A percentile compares a stretch with the other conserved stretches of the same genome.
phyloP scores from a whole-genome alignment of 2,888 invertebrate species.

The Phengaris alcon region DNA sequence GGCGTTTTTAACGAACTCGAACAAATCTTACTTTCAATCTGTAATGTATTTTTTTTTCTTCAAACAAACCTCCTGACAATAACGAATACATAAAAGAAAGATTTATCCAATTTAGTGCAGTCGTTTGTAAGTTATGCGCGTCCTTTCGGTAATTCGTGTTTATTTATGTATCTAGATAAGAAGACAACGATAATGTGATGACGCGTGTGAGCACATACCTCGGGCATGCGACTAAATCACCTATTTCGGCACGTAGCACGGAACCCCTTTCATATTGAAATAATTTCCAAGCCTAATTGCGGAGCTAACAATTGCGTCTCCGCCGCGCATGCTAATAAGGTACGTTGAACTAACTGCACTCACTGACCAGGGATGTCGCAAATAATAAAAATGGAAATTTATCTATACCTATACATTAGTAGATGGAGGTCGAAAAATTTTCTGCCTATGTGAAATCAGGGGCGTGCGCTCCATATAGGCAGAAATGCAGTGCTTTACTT shows the following conservation, averaged over 20 bases:
- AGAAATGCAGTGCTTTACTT: no score
- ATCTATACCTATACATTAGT: neutral
- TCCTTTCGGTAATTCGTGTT: no score
- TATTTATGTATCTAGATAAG: no score
- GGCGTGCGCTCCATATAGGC: no score
- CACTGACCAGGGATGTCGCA: neutral
- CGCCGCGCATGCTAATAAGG: slow-evolving; percentile 19
- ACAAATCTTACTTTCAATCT: no score
- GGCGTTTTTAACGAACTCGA: no score
- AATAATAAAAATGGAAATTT: neutral
- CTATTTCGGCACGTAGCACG: slow-evolving; percentile 21
- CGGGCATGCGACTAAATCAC: neutral
- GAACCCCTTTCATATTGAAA: slow-evolving; percentile 23
- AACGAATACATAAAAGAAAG: no score
- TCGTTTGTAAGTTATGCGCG: no score
- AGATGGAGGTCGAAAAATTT: neutral
- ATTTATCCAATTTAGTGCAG: no score
- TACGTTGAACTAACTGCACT: slow-evolving; percentile 12
- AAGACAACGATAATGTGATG: neutral
- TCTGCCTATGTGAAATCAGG: no score
- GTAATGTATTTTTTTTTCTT: no score
- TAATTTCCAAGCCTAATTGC: slow-evolving; percentile 16
- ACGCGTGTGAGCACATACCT: neutral
- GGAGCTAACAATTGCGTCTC: slow-evolving; percentile 19
- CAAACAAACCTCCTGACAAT: no score